Conservation (phyloP, 2,113 vertebrate genomes). For the human region GRCh38 chr5:159021501-159022000, state of each 20-base stretch:
- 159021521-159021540: accelerated
- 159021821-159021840: conserved; percentile 65
- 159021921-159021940: conserved; percentile 61
- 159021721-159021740: conserved; percentile 73
- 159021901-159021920: conserved; percentile 72
- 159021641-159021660: conserved; percentile 74
- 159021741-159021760: conserved; percentile 66
- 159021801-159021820: conserved; percentile 76
- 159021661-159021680: conserved; percentile 67
- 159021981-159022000: conserved; percentile 56
- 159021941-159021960: conserved; percentile 64
- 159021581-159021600: background rate
- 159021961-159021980: conserved; percentile 70
- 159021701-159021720: conserved; percentile 64
- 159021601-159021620: background rate
- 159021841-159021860: conserved; percentile 76
- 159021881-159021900: conserved; percentile 76
- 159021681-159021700: conserved; percentile 72
- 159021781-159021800: conserved; percentile 63
- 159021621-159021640: conserved; percentile 68
- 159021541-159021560: background rate
- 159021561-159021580: accelerated
- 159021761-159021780: conserved; percentile 64
- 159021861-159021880: conserved; percentile 79
- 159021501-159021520: background rate